Conservation (phyloP, 1,140 invertebrate genomes). For the Heliconius eleuchia region DNA sequence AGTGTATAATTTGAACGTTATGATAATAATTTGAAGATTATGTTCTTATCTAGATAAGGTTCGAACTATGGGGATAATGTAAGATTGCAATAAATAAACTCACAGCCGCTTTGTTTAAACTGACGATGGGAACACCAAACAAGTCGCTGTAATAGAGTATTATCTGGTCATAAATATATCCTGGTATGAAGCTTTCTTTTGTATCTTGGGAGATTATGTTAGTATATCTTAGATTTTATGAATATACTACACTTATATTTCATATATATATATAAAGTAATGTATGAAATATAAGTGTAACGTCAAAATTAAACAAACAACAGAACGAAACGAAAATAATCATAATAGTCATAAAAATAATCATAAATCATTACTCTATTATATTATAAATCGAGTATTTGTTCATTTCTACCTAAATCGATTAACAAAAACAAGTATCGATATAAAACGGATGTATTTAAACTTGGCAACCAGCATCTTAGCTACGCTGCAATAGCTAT, state of each 20-base stretch:
- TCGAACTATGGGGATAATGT: slow-evolving; percentile 30
- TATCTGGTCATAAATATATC: slow-evolving; percentile 56
- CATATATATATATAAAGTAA: slow-evolving; percentile 24
- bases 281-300: slow-evolving; percentile 3
- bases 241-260: background rate
- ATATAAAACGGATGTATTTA: slow-evolving; percentile 1
- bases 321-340: background rate
- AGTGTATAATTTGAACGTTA: slow-evolving; percentile 15
- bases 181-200: slow-evolving; percentile 21
- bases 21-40: slow-evolving; percentile 15
- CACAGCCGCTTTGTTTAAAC: slow-evolving; percentile 48
- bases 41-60: slow-evolving; percentile 40
- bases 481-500: background rate
- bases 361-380: background rate
- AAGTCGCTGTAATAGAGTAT: slow-evolving; percentile 48
- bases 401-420: background rate
- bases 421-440: background rate
- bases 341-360: no score
- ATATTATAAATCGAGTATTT: slow-evolving; percentile 11
- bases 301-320: background rate
- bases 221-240: slow-evolving; percentile 44
- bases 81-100: slow-evolving; percentile 47
- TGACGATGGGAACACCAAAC: slow-evolving; percentile 63
- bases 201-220: slow-evolving; percentile 52
- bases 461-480: slow-evolving; percentile 14